phyloP scores from a whole-genome alignment of 1,140 invertebrate species.

The Aphaenogaster ashmeadi region DNA sequence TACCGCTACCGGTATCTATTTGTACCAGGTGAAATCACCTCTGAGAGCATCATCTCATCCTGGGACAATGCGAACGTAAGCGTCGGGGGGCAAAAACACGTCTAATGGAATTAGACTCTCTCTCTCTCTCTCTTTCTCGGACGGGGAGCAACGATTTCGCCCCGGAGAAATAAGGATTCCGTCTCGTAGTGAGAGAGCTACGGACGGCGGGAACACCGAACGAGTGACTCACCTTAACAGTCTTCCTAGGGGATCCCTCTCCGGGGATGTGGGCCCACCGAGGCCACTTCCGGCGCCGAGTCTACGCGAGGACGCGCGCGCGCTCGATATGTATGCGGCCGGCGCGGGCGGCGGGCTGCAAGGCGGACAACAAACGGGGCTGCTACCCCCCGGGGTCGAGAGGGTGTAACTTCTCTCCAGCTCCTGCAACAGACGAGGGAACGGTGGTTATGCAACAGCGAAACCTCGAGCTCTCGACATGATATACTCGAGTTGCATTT shows the following conservation, averaged over 20 bases:
- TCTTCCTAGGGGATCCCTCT: conserved; percentile 83
- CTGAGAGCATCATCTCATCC: conserved; percentile 22
- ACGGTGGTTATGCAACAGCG: conserved; percentile 43
- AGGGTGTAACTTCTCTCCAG: conserved; percentile 82
- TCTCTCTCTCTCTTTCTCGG: not conserved
- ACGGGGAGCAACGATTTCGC: conserved; percentile 19
- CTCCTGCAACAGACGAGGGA: conserved; percentile 77
- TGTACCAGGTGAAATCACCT: conserved; percentile 27
- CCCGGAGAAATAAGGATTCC: conserved; percentile 40
- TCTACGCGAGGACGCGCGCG: conserved; percentile 83
- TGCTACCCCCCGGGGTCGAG: conserved; percentile 81
- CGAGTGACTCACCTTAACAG: conserved; percentile 78
- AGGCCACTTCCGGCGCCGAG: conserved; percentile 77
- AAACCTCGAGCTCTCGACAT: conserved; percentile 22
- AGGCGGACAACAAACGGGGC: conserved; percentile 81
- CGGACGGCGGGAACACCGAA: not conserved
- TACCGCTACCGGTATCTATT: conserved; percentile 25
- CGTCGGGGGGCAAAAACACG: conserved; percentile 35
- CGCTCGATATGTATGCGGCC: conserved; percentile 83
- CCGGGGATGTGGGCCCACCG: conserved; percentile 80
- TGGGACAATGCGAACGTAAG: conserved; percentile 8
- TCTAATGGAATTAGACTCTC: conserved; percentile 52
- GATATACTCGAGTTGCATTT: not conserved
- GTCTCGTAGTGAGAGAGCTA: not conserved
- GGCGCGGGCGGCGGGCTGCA: conserved; percentile 82